Evolutionary conservation across 2,888 invertebrate species (phyloP), one percentile per base, ranked within the genome.

Genomic region (Phragmatobia fuliginosa): DNA sequence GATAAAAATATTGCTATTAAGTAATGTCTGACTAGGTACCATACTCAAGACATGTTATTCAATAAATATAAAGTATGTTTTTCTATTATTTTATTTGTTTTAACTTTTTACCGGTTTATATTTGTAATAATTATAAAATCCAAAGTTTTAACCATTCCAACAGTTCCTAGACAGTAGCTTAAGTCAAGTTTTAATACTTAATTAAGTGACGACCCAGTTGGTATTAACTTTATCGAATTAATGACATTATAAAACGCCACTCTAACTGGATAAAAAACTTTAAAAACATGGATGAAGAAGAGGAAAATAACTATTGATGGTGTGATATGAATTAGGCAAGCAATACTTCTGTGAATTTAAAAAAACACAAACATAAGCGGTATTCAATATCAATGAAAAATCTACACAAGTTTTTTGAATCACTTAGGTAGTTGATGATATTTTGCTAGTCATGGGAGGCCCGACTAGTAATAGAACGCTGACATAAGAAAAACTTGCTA

Each of bases 401-500:
- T 25, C 11, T 52, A 56, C 16, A 2, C 4, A 56, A 0, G 16
- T 56, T 56, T 56, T 16, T 56, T 45, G 18, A 21, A 21, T 45
- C 1, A 21, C 21, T 21, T 45, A 38, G 45, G 18, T 28, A 18
- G 28, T 28, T 31, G n/a, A 33, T 31, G 14, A 49, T 63, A 32
- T 25, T 32, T 49, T 36, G 25, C 60, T 36, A 32, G 60, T 61
- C 36, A 36, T 61, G 33, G 36, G 60, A 61, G 32, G 21, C 11
- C 49, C 7, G 16, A 64, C 49, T 64, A 52, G 49, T 49, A 49
- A 64, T 64, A 64, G 63, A 64, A 64, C 1, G 8, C 33, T 52
- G 32, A 25, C 49, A 33, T 25, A 33, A 77, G 80, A 79, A 82
- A 67, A 80, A 80, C 80, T 67, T 74, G 82, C 80, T 71, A 41